A percentile compares a stretch with the other conserved stretches of the same genome.
Conservation (phyloP, 1,140 invertebrate genomes). For the Drosophila rufa region DNA sequence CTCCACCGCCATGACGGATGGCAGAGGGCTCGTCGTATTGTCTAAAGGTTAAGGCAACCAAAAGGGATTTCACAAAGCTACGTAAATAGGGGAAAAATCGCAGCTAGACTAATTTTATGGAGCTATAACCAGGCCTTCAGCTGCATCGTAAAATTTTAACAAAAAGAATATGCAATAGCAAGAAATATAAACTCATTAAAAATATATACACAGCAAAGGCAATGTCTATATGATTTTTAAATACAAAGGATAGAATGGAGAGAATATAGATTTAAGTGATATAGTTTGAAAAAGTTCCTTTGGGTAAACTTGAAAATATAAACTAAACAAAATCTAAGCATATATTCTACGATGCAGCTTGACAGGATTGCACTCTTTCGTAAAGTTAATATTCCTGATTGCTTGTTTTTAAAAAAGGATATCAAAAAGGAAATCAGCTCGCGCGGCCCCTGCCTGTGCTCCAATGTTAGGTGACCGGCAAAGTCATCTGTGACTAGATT, state of each 20-base stretch:
- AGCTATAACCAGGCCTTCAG: slow-evolving; percentile 1
- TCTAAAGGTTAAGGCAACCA: slow-evolving; percentile 87
- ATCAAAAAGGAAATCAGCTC: slow-evolving; percentile 94
- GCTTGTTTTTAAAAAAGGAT: slow-evolving; percentile 87
- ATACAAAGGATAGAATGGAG: too few species aligned
- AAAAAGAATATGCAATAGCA: too few species aligned
- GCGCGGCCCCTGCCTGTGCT: slow-evolving; percentile 95
- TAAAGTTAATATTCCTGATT: background rate
- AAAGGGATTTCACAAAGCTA: slow-evolving; percentile 14
- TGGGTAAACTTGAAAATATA: too few species aligned
- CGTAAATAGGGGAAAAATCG: background rate
- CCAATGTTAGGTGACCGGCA: slow-evolving; percentile 96
- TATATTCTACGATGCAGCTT: background rate
- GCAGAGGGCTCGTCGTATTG: slow-evolving; percentile 93
- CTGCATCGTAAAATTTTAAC: slow-evolving; percentile 11
- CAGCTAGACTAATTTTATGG: background rate
- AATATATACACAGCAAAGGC: background rate
- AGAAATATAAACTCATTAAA: background rate
- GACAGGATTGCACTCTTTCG: background rate
- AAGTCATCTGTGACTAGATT: slow-evolving; percentile 99
- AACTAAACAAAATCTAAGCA: too few species aligned
- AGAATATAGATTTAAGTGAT: too few species aligned
- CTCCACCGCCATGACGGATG: slow-evolving; percentile 91
- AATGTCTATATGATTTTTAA: background rate
- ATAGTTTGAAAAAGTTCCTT: too few species aligned